Base-by-base conservation (phyloP, 35 echinoderm and acorn worm genomes). In the Eucidaris tribuloides region DNA sequence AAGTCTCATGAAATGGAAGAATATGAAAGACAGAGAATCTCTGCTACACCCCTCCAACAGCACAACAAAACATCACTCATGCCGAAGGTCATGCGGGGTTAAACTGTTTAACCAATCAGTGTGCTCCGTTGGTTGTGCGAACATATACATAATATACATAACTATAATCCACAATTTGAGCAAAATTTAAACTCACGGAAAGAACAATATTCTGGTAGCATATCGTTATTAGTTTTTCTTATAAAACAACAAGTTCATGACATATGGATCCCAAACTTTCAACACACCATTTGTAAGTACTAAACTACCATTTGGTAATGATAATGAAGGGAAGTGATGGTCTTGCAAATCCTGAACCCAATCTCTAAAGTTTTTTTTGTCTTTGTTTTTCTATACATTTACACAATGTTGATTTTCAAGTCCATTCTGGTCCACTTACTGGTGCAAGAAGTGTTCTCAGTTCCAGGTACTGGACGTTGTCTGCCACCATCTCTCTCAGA, bases 391-490 rank as follows among this genome's bases (percentile, higher is more conserved):
- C 23, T 31, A 27, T 5, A 59, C n/a, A 28, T 28, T 59, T 1
- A 1, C 56, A 58, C 28, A 25, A 3, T 23, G 55, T 7, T n/a
- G 13, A 54, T n/a, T n/a, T n/a, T 1, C 15, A 79, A 17, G 24
- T 49, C 36, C 23, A 25, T 79, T 18, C 3, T 1, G 81, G 38
- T 65, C 9, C 18, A 70, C 78, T 38, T 85, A 91, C 89, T 46
- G 22, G 82, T 33, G 20, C 9, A 2, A 85, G 44, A 5, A 85
- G 7, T 3, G 56, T 42, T 58, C 89, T 78, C 28, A 91, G 80
- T 62, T 91, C 89, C 42, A 91, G 78, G 43, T 85, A 91, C 89
- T 91, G 89, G 19, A 91, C 89, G 61, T 86, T 86, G 48, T 92
- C 89, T 0, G 86, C 30, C 40, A 80, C 32, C 49, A 92, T 79